phyloP scores from a whole-genome alignment of 2,888 invertebrate genomes.

The Hedychridium roseum region DNA sequence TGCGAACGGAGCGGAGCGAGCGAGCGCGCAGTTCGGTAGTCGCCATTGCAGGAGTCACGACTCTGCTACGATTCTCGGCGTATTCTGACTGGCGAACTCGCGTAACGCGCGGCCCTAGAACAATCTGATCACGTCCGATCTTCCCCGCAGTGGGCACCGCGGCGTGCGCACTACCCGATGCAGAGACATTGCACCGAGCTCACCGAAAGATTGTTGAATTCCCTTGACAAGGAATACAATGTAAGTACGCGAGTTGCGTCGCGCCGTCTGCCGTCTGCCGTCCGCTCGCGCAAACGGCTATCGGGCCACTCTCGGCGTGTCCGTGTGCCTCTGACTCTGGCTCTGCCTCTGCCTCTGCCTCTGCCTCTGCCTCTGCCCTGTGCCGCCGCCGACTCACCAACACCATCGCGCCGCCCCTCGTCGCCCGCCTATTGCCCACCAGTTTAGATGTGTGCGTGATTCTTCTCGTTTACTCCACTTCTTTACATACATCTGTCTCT shows the following conservation, averaged over 20 bases:
- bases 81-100: conserved; percentile 56
- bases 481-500: not conserved
- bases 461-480: no score
- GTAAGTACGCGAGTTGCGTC: conserved; percentile 72
- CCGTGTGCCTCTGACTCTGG: conserved; percentile 45
- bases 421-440: no score
- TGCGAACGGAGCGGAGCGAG: conserved; percentile 50
- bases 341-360: no score
- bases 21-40: conserved; percentile 64
- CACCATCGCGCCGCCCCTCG: no score
- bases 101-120: conserved; percentile 50
- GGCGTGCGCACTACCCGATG: conserved; percentile 65
- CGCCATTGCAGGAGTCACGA: conserved; percentile 66
- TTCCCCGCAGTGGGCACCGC: conserved; percentile 55
- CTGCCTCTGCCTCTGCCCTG: no score
- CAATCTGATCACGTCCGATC: no score
- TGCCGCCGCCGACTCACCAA: no score
- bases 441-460: conserved; percentile 16
- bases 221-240: conserved; percentile 97
- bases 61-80: no score
- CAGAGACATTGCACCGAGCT: conserved; percentile 75
- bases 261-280: conserved; percentile 72
- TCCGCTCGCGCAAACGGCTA: conserved; percentile 66
- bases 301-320: conserved; percentile 58
- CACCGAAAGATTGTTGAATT: conserved; percentile 95